Evolutionary conservation across 2,888 invertebrate species (phyloP), one percentile per base, ranked within the genome.

Genomic region (Cheilosia vernalis): DNA sequence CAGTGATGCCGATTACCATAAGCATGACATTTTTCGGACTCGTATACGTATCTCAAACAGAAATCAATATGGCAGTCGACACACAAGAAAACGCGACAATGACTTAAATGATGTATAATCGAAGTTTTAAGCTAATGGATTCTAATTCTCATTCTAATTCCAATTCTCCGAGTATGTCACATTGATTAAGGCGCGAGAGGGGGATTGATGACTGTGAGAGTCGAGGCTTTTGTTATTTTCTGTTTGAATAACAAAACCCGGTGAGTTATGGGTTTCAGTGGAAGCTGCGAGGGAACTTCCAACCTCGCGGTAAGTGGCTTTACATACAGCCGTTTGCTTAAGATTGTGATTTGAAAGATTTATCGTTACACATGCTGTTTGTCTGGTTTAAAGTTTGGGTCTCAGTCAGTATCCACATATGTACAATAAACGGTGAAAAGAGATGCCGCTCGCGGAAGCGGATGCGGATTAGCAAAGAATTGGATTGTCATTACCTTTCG

Each of bases 41-140:
- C 40, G 42, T 47, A 44, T 47, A 17, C 19, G 19, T 27, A 47
- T 47, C 47, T 47, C 7, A 47, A 47, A 17, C 55, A 9, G 66
- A 61, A 67, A 42, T 37, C 67, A 40, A 19, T 69, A 19, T 69
- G 44, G 51, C 19, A 47, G 10, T 21, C 51, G 17, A 47, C n/a
- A 27, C 13, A 33, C 37, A 21, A 47, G 51, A 60, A 60, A 49
- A 51, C 21, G 27, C 67, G 53, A 78, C 70, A 61, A 47, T 70
- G 55, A 66, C 70, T 70, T 76, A 74, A 80, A 80, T 70, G 84
- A 76, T 60, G 55, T 63, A 40, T 55, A 84, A 70, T 76, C 80
- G 80, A 79, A 74, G 42, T 79, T 66, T 79, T 74, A 69, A 60
- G 69, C 74, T 78, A 78, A 78, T 83, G 73, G 63, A 74, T 69